Percentiles rank a stretch among this genome's conserved stretches.
phyloP scores from a whole-genome alignment of 2,888 invertebrate genomes.

The Troides helena region DNA sequence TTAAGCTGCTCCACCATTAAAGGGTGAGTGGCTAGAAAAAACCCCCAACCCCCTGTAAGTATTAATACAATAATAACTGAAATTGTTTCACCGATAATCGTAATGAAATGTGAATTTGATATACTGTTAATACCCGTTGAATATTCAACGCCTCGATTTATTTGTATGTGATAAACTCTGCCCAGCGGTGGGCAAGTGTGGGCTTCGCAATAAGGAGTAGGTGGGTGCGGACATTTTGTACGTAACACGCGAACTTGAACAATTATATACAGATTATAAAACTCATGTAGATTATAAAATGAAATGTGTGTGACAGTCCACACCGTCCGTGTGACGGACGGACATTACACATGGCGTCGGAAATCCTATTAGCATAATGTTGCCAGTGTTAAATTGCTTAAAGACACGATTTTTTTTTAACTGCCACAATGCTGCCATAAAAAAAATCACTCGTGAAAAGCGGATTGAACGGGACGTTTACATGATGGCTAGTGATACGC shows the following conservation, averaged over 20 bases:
- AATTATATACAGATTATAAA: constrained; percentile 27
- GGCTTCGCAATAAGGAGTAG: constrained; percentile 16
- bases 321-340: constrained; percentile 8
- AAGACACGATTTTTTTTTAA: constrained; percentile 4
- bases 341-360: constrained; percentile 9
- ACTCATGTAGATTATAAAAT: constrained; percentile 30
- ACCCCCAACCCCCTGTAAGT: background rate
- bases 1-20: constrained; percentile 11
- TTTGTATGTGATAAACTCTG: constrained; percentile 15
- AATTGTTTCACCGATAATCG: constrained; percentile 23
- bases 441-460: too few relatives aligned
- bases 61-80: constrained; percentile 20
- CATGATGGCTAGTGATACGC: too few relatives aligned
- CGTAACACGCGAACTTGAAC: constrained; percentile 19
- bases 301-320: background rate
- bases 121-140: constrained; percentile 22
- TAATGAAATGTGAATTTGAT: constrained; percentile 25
- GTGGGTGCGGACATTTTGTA: constrained; percentile 28
- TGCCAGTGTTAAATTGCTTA: constrained; percentile 8
- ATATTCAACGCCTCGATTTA: constrained; percentile 22
- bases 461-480: too few relatives aligned
- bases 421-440: too few relatives aligned
- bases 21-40: constrained; percentile 11
- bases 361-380: constrained; percentile 8
- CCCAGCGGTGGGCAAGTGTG: background rate